Percentiles rank a stretch among this genome's conserved stretches.
These are phyloP conservation scores for Coregonus clupeaformis DNA, from an alignment of 2,113 vertebrate species.

Conservation along the genomic window DNA sequence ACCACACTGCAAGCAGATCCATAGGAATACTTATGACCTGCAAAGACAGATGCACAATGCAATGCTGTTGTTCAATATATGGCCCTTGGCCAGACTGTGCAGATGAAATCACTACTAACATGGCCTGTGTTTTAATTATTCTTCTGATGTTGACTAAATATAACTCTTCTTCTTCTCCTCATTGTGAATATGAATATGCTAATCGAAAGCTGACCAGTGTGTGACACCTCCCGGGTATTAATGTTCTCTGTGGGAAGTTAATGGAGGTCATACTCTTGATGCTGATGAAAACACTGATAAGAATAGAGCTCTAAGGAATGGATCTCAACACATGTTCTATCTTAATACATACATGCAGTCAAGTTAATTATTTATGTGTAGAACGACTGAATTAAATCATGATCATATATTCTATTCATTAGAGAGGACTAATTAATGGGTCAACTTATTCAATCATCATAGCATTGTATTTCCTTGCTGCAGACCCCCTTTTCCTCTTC, in stretches of 20 bases:
- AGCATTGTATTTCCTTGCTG: constrained; percentile 28
- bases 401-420: constrained; percentile 49
- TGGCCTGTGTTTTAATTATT: not conserved
- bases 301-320: constrained; percentile 39
- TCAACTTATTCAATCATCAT: constrained; percentile 40
- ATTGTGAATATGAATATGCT: constrained; percentile 20
- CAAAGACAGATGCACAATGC: constrained; percentile 4
- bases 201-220: constrained; percentile 41
- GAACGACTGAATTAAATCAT: constrained; percentile 57
- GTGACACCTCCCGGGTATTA: not conserved
- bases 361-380: constrained; percentile 58
- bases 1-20: not conserved
- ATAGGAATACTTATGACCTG: constrained; percentile 36
- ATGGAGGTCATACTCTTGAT: constrained; percentile 49
- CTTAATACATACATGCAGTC: constrained; percentile 45
- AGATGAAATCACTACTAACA: not conserved
- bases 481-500: too few relatives aligned
- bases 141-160: not conserved
- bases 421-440: constrained; percentile 48
- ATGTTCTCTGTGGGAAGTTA: constrained; percentile 11
- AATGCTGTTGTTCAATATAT: constrained; percentile 15
- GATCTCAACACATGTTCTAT: constrained; percentile 50
- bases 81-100: not conserved
- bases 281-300: constrained; percentile 54
- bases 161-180: too few relatives aligned